These are phyloP conservation scores for Hylaeus volcanicus DNA, from an alignment of 1,140 invertebrate genomes.

Conservation along the genomic window DNA sequence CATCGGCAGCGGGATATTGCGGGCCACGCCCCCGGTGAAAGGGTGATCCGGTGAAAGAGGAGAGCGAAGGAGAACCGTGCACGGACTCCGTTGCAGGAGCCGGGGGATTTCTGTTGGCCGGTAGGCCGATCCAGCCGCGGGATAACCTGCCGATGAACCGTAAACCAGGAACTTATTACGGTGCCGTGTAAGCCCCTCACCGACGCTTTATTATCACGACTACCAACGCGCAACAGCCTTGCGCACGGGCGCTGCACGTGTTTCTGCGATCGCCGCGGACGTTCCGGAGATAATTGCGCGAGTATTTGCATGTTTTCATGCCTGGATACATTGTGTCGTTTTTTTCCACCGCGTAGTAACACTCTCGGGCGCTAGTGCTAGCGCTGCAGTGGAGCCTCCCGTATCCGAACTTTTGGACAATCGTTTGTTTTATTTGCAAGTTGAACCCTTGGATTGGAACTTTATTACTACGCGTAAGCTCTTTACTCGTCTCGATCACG, in stretches of 20 bases:
- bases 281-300: background rate
- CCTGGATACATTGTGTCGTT: too few relatives aligned
- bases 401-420: too few relatives aligned
- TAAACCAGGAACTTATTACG: conserved; percentile 77
- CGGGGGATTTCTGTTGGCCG: conserved; percentile 64
- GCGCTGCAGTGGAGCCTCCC: too few relatives aligned
- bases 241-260: background rate
- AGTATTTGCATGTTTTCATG: too few relatives aligned
- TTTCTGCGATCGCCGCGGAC: conserved; percentile 16
- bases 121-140: conserved; percentile 63
- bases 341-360: too few relatives aligned
- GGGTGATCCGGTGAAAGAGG: conserved; percentile 55
- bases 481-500: too few relatives aligned
- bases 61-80: conserved; percentile 1
- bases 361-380: too few relatives aligned
- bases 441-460: too few relatives aligned
- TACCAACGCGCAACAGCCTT: conserved; percentile 4
- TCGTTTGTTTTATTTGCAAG: too few relatives aligned
- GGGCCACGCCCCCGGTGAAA: conserved; percentile 75
- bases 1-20: conserved; percentile 51
- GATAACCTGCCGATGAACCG: conserved; percentile 75
- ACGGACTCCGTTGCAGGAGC: conserved; percentile 42
- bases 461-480: too few relatives aligned
- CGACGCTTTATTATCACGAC: conserved; percentile 69
- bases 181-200: conserved; percentile 55